Evolutionary conservation across 92 coral and sea anemone species (phyloP).

Genomic region (Paramuricea clavata): DNA sequence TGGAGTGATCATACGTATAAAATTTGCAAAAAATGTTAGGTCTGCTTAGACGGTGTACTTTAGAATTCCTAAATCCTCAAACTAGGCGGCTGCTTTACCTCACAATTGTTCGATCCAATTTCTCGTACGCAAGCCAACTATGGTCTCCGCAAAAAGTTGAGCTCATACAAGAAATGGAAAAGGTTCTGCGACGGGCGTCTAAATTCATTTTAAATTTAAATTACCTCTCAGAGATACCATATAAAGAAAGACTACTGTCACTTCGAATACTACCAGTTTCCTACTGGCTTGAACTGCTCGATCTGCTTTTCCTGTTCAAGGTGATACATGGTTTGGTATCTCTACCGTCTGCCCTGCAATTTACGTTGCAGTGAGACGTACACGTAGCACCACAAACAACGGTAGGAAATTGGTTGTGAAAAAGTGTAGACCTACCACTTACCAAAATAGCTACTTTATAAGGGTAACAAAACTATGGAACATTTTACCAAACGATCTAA

Average conservation of each 20-base stretch:
- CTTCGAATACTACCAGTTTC: not conserved
- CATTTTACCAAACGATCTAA: no score
- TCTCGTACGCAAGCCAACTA: not conserved
- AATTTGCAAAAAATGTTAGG: conserved; percentile 4
- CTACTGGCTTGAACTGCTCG: not conserved
- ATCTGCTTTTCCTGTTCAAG: conserved; percentile 7
- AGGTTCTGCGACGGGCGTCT: not conserved
- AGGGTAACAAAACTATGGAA: no score
- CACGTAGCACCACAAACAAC: no score
- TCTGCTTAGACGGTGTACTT: not conserved
- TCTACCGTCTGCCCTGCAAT: not conserved
- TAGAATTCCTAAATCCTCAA: not conserved
- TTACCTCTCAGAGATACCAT: not conserved
- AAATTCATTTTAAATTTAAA: not conserved
- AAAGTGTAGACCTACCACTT: not conserved
- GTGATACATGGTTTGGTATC: not conserved
- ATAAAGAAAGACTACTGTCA: not conserved
- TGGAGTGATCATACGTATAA: not conserved
- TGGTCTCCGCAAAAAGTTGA: not conserved
- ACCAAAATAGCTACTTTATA: not conserved
- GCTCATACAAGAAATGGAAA: not conserved
- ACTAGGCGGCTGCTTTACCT: not conserved
- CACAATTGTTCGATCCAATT: not conserved
- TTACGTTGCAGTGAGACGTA: no score
- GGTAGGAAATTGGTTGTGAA: conserved; percentile 9